These are phyloP conservation scores for Centruroides sculpturatus DNA, from an alignment of 1,140 invertebrate species.

Conservation along the genomic window DNA sequence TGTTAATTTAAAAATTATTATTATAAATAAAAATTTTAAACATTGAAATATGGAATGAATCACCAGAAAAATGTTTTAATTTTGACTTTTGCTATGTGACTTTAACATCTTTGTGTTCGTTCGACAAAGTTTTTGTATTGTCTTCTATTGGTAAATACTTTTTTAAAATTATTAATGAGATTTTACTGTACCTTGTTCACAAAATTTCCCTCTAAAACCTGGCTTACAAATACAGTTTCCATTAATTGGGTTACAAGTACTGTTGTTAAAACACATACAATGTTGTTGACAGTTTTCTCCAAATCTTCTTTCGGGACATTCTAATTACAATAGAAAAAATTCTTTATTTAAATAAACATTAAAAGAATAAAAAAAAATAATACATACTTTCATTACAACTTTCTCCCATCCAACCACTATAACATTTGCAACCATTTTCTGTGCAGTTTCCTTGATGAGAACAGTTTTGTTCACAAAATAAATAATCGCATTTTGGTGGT, in stretches of 20 bases:
- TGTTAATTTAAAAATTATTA: no score
- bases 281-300: constrained; percentile 5
- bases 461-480: constrained; percentile 23
- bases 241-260: constrained; percentile 5
- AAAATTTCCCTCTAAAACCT: constrained; percentile 10
- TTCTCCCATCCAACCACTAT: background rate
- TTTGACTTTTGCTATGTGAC: no score
- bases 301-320: constrained; percentile 11
- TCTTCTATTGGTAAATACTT: no score
- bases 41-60: no score
- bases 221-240: constrained; percentile 12
- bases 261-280: constrained; percentile 7
- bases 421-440: background rate
- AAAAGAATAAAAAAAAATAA: background rate
- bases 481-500: constrained; percentile 22
- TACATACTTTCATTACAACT: background rate
- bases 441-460: constrained; percentile 13
- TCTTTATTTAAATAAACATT: background rate
- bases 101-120: no score
- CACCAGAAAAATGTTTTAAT: no score
- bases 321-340: constrained; percentile 7
- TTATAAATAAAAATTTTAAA: no score
- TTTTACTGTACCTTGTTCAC: constrained; percentile 4
- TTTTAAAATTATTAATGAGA: no score
- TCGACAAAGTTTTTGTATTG: no score